These are phyloP conservation scores for Poecilia wingei DNA, from an alignment of 2,797 vertebrate species.

Conservation along the genomic window DNA sequence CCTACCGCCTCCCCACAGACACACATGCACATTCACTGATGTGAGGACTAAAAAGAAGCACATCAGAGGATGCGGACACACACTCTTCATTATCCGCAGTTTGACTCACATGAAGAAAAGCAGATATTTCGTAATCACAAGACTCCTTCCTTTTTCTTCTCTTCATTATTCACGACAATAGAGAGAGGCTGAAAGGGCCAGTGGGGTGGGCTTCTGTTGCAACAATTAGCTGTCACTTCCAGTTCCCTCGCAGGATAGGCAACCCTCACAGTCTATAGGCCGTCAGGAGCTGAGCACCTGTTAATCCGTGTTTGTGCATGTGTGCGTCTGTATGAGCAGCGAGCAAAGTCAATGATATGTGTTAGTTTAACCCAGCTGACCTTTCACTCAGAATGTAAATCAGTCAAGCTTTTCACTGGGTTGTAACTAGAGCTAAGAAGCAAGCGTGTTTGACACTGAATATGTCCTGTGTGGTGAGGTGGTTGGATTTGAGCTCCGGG, in stretches of 20 bases:
- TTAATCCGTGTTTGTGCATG: constrained; percentile 45
- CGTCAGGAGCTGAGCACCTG: constrained; percentile 57
- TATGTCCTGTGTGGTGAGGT: constrained; percentile 26
- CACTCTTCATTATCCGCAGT: constrained; percentile 12
- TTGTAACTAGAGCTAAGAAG: constrained; percentile 67
- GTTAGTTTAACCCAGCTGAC: constrained; percentile 64
- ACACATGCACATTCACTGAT: constrained; percentile 7
- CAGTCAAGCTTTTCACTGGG: constrained; percentile 69
- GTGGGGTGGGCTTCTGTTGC: constrained; percentile 45
- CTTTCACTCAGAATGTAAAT: constrained; percentile 70
- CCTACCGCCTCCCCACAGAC: constrained; percentile 32
- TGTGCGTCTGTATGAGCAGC: constrained; percentile 22
- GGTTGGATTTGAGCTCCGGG: constrained; percentile 26
- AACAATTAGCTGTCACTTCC: constrained; percentile 54
- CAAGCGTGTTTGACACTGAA: constrained; percentile 41
- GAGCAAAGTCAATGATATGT: constrained; percentile 43
- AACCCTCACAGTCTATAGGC: constrained; percentile 9
- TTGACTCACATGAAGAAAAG: constrained; percentile 33
- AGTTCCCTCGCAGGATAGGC: constrained; percentile 31
- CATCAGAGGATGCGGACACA: neutral
- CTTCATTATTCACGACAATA: constrained; percentile 58
- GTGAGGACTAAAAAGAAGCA: constrained; percentile 2
- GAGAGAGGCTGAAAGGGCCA: constrained; percentile 57
- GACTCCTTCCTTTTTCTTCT: constrained; percentile 34
- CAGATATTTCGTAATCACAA: constrained; percentile 50